Evolutionary conservation across 2,113 vertebrate species (phyloP).

Genomic region (Donacobius atricapilla): DNA sequence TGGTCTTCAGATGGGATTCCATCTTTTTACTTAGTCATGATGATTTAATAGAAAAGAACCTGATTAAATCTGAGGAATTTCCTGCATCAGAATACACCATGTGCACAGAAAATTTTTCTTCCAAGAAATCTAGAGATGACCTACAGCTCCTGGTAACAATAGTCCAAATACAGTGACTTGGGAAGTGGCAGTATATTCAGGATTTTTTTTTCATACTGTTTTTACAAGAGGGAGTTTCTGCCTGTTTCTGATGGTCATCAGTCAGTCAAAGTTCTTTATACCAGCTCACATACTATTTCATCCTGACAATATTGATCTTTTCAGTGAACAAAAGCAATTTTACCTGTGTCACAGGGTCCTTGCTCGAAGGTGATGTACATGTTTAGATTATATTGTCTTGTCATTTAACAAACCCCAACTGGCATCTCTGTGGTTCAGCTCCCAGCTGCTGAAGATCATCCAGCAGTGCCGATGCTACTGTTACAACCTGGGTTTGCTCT

Average conservation of each 20-base stretch:
- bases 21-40: background rate
- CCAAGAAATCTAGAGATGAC: background rate
- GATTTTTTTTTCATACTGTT: background rate
- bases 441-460: background rate
- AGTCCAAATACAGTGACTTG: background rate
- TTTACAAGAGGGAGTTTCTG: background rate
- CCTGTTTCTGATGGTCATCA: background rate
- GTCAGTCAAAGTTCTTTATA: background rate
- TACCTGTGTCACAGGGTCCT: background rate
- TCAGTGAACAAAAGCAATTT: conserved; percentile 35
- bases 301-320: conserved; percentile 45
- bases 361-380: conserved; percentile 10
- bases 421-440: background rate
- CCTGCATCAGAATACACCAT: background rate
- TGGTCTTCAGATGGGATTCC: background rate
- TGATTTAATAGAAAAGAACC: background rate
- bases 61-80: background rate
- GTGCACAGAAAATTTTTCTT: background rate
- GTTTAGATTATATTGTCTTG: conserved; percentile 11
- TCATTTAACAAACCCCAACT: background rate
- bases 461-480: rapidly evolving
- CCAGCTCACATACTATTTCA: background rate
- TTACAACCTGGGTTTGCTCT: background rate
- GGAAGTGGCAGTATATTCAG: background rate
- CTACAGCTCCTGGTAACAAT: background rate